These are phyloP conservation scores for Cephonodes hylas DNA, from an alignment of 2,888 invertebrate species.

Conservation along the genomic window DNA sequence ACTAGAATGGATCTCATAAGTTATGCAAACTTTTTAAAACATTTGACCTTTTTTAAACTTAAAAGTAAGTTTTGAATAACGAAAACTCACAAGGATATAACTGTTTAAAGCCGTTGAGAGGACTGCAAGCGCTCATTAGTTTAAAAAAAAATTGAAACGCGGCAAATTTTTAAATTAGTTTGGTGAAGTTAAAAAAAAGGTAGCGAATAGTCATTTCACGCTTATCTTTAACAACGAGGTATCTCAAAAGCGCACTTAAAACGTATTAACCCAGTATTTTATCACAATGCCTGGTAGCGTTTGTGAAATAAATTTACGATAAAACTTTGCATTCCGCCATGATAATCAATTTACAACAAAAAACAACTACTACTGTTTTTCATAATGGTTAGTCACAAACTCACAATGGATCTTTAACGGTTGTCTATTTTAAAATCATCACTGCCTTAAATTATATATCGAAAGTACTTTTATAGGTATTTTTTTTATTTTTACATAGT, in stretches of 20 bases:
- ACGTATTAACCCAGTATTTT: conserved; percentile 11
- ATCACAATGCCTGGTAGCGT: not conserved
- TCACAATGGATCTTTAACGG: not conserved
- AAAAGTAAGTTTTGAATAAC: no score
- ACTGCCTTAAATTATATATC: not conserved
- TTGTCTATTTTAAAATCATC: not conserved
- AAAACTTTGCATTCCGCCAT: not conserved
- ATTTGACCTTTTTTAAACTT: no score
- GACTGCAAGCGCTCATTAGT: no score
- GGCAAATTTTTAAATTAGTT: no score
- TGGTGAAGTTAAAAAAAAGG: not conserved
- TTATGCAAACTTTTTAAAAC: not conserved
- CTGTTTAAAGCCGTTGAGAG: no score
- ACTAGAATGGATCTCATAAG: not conserved
- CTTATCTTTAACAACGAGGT: not conserved
- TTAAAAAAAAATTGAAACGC: no score
- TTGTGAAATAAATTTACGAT: not conserved
- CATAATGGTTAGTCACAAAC: not conserved
- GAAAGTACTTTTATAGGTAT: no score
- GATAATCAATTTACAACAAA: not conserved
- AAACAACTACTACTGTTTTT: not conserved
- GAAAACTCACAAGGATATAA: no score
- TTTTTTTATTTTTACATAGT: no score
- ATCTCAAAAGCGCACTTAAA: not conserved
- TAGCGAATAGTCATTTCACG: not conserved